A percentile compares a stretch with the other conserved stretches of the same genome.
Evolutionary conservation across 1,140 invertebrate species (phyloP).

Genomic region (Cyclina sinensis): DNA sequence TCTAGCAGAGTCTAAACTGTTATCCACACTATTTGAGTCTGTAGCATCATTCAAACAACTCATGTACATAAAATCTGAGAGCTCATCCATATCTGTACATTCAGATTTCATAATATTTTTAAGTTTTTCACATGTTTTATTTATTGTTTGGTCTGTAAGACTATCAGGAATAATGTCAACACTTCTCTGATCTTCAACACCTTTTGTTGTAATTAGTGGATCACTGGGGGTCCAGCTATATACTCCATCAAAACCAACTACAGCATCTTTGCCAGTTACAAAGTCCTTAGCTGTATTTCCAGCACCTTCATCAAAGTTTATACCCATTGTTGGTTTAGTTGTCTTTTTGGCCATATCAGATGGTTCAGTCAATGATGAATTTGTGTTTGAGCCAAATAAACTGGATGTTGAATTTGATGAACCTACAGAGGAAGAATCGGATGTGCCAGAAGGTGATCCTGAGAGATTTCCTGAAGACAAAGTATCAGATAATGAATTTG

Average conservation of each 20-base stretch:
- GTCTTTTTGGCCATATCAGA: neutral
- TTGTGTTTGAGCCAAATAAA: neutral
- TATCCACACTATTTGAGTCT: conserved; percentile 7
- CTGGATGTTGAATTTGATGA: neutral
- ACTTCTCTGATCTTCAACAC: conserved; percentile 34
- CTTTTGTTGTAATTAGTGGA: conserved; percentile 48
- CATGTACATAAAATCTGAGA: conserved; percentile 19
- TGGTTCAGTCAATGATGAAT: neutral
- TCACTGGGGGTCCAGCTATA: conserved; percentile 40
- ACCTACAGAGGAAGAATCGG: neutral
- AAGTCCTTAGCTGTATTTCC: conserved; percentile 47
- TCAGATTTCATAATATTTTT: neutral
- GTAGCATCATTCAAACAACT: conserved; percentile 52
- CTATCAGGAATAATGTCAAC: conserved; percentile 15
- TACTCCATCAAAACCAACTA: conserved; percentile 46
- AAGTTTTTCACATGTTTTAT: conserved; percentile 22
- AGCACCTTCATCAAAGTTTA: conserved; percentile 65
- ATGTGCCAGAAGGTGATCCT: neutral
- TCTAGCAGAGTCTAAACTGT: neutral
- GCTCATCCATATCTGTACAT: conserved; percentile 17
- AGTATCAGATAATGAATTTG: too few species aligned
- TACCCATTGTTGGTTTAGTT: conserved; percentile 43
- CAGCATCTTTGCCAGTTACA: conserved; percentile 18
- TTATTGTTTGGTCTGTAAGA: neutral
- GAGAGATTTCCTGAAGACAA: neutral